Evolutionary conservation across 1,140 invertebrate species (phyloP).

Genomic region (Pseudomyrmex concolor): DNA sequence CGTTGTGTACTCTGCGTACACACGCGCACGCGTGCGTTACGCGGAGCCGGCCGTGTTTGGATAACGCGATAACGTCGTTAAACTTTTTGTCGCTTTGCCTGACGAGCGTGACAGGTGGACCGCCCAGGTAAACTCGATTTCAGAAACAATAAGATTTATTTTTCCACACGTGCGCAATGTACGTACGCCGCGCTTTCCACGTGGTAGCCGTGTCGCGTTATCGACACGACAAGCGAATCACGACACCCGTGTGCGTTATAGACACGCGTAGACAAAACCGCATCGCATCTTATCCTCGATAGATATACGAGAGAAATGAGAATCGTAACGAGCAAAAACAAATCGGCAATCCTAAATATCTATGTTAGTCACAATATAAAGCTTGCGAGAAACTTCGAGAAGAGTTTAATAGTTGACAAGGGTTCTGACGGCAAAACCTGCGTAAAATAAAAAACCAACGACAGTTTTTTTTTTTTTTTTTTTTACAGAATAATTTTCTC

Average conservation of each 20-base stretch:
- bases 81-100: conserved; percentile 71
- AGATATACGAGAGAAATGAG: neutral
- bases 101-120: conserved; percentile 72
- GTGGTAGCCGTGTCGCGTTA: neutral
- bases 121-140: conserved; percentile 72
- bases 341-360: neutral
- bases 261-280: conserved; percentile 35
- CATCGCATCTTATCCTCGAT: conserved; percentile 3
- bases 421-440: no score
- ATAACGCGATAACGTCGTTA: conserved; percentile 75
- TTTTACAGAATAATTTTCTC: neutral
- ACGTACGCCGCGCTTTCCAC: conserved; percentile 38
- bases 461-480: neutral
- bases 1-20: conserved; percentile 55
- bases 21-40: conserved; percentile 48
- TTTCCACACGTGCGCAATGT: conserved; percentile 66
- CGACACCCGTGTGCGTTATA: conserved; percentile 7
- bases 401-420: no score
- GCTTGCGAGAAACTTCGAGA: neutral
- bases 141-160: conserved; percentile 76
- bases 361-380: neutral
- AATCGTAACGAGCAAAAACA: neutral
- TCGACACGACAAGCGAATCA: conserved; percentile 44
- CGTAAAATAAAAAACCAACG: neutral
- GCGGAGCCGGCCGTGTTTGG: conserved; percentile 66